Evolutionary conservation across 1,140 invertebrate species (phyloP).

Genomic region (Plectrocnemia conspersa): DNA sequence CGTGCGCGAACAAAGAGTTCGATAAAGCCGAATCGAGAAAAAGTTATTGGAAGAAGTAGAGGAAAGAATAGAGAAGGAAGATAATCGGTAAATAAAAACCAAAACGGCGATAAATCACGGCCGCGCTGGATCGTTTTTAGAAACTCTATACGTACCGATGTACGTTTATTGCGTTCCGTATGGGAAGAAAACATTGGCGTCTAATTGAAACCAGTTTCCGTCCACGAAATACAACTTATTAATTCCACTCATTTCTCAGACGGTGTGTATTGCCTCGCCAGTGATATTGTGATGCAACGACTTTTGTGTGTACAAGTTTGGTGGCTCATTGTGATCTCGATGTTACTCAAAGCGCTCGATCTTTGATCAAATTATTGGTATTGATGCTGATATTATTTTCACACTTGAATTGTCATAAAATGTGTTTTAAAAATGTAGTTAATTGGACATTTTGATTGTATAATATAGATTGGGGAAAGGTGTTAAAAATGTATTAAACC

Average conservation of each 20-base stretch:
- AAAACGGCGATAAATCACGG: constrained; percentile 3
- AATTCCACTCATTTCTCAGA: constrained; percentile 31
- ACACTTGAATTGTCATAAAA: no score
- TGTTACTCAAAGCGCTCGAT: no score
- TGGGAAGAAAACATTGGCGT: constrained; percentile 23
- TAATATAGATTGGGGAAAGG: no score
- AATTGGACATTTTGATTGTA: no score
- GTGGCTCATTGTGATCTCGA: no score
- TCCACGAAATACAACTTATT: constrained; percentile 31
- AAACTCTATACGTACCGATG: not conserved
- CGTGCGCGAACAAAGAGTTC: not conserved
- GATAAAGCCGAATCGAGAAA: not conserved
- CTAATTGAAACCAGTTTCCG: constrained; percentile 34
- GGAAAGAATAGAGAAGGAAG: not conserved
- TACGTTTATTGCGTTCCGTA: constrained; percentile 8
- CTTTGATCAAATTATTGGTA: no score
- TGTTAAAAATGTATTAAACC: no score
- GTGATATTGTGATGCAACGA: constrained; percentile 31
- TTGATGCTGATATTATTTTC: no score
- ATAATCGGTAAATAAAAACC: constrained; percentile 3
- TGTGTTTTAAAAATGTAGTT: no score
- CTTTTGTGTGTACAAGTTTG: no score
- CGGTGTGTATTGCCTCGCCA: constrained; percentile 10
- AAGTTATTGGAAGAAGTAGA: no score
- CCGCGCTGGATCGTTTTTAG: not conserved